Evolutionary conservation across 2,797 vertebrate genomes (phyloP), one percentile per base, ranked within the genome.

Genomic region (Glyptemys insculpta): DNA sequence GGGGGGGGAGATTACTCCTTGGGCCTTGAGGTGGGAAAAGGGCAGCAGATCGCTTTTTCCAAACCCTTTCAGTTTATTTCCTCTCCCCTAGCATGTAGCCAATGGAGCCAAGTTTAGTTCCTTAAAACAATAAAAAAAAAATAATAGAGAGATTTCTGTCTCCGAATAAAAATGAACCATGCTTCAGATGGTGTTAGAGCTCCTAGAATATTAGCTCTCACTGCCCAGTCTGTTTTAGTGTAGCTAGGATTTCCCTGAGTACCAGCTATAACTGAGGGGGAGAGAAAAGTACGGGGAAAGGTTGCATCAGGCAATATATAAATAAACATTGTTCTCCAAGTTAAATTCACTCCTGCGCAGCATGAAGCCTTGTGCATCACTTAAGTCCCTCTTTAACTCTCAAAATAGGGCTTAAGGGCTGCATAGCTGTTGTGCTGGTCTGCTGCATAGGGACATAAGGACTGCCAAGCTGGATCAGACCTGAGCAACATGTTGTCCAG

Each of bases 111-210:
- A 89, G 86, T 82, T 84, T 87, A 23, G 37, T 76, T 81, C 92
- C 94, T 95, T 95, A 95, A 92, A 95, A 94, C 84, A 78, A 72
- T 85, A 76, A 78, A 54, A 53, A 90, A 65, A 81, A 50, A 91
- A 68, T 21, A 93, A 94, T 31, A 78, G 94, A 53, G 1, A 94
- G 85, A 81, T 79, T 86, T 87, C 80, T 57, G 2, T 5, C 9
- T 53, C 78, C 3, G 53, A 90, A 81, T 88, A 79, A 87, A 8
- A 15, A 83, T 16, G 3, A 85, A 1, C 2, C 1, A 1, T 44
- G 52, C n/a, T 87, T 81, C 83, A 41, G 81, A 89, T 37, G 59
- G 12, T 25, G 65, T 59, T 11, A 41, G 84, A 44, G 6, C 80
- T 79, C 83, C 84, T 86, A 50, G 41, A 29, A 56, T 80, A 49